Conservation (phyloP, 2,797 vertebrate genomes). For the Crossoptilon crossoptilon region DNA sequence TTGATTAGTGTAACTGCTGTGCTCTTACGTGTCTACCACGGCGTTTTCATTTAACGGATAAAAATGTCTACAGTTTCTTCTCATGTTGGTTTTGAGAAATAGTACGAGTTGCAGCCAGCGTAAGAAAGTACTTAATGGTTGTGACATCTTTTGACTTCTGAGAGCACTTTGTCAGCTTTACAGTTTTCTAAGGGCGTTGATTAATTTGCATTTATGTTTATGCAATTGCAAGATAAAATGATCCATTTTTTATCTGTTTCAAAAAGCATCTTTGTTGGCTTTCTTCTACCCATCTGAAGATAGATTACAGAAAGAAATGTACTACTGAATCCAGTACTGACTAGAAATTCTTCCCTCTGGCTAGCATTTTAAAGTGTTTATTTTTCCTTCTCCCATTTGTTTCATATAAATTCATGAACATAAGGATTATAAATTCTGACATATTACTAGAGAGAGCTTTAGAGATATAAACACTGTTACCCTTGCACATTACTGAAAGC, state of each 20-base stretch:
- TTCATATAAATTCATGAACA: neutral
- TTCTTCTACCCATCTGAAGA: constrained; percentile 25
- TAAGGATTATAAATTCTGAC: constrained; percentile 6
- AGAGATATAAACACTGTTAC: neutral
- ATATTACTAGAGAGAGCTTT: neutral
- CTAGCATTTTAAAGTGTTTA: neutral
- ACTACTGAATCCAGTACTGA: neutral
- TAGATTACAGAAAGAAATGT: constrained; percentile 3
- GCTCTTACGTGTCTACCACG: neutral
- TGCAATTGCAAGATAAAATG: constrained; percentile 23
- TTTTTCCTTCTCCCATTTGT: constrained; percentile 1
- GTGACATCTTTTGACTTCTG: neutral
- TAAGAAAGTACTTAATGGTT: neutral
- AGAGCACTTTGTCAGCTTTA: neutral
- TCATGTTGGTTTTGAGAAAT: constrained; percentile 2
- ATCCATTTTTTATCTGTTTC: constrained; percentile 11
- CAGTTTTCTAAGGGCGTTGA: neutral
- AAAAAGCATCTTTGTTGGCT: neutral
- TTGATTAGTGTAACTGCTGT: neutral
- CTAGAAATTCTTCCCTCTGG: neutral
- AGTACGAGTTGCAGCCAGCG: neutral
- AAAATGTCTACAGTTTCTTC: neutral
- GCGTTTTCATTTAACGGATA: constrained; percentile 21
- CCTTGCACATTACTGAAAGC: neutral
- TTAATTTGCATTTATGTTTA: neutral